Evolutionary conservation across 2,797 vertebrate genomes (phyloP).

Genomic region (Parotocinclus haroldoi): DNA sequence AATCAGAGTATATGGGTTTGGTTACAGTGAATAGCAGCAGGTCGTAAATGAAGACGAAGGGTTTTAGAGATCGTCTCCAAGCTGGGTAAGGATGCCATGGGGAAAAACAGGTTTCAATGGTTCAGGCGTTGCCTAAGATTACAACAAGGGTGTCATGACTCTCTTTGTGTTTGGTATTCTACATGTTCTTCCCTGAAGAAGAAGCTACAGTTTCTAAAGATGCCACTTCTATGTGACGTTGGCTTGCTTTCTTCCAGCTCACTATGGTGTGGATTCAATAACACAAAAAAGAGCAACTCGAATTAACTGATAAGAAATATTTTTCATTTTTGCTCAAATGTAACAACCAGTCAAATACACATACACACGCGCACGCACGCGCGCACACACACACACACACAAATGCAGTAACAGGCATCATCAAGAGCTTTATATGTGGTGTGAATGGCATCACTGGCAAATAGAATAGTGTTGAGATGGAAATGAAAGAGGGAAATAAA

Average conservation of each 20-base stretch:
- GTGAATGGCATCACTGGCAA: conserved; percentile 25
- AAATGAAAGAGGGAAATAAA: conserved; percentile 31
- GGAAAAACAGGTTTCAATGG: conserved; percentile 55
- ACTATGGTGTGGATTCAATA: neutral
- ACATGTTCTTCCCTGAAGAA: neutral
- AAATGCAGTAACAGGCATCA: neutral
- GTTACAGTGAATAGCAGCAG: too few relatives aligned
- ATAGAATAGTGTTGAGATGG: conserved; percentile 15
- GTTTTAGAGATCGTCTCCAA: conserved; percentile 35
- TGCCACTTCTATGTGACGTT: neutral
- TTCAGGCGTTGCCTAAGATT: conserved; percentile 59
- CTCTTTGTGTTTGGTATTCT: conserved; percentile 1
- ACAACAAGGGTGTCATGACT: conserved; percentile 52
- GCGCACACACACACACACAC: neutral
- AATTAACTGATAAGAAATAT: neutral
- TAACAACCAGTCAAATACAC: neutral
- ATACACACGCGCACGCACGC: neutral
- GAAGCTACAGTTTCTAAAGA: neutral
- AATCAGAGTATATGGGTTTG: too few relatives aligned
- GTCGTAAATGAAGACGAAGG: conserved; percentile 35
- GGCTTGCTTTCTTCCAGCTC: neutral
- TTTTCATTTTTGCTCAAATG: neutral
- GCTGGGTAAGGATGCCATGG: conserved; percentile 56
- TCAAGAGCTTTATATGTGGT: conserved; percentile 25
- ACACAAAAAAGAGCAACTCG: neutral